Evolutionary conservation across 1,140 invertebrate species (phyloP), one percentile per base, ranked within the genome.

Genomic region (Mactra quadrangularis): DNA sequence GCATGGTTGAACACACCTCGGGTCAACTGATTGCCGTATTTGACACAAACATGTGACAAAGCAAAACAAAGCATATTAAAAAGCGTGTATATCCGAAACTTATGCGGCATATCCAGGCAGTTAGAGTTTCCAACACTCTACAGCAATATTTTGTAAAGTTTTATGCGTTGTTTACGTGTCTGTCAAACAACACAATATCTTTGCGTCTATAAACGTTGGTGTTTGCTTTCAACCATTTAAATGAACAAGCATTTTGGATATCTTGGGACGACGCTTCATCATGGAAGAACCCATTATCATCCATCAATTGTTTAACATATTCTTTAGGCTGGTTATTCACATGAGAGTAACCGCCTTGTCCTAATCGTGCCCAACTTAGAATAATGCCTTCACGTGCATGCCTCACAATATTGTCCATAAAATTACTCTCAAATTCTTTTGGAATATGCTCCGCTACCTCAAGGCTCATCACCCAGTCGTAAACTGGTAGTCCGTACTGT

Each of bases 371-470:
- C 77, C 83, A 85, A 25, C 83, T 85, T 57, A 85, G 47, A 57
- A 85, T 55, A 15, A 85, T 31, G 19, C 83, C 76, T 52, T 82
- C 53, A 7, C 31, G 52, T 0, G 77, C 70, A 57, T 85, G 83
- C 7, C 83, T 59, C 0, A 70, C 77, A 25, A 85, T 47, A 72
- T 85, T 85, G 47, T 85, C 72, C 13, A 85, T 55, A 41, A 59
- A 85, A 45, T 76, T 41, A 33, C 33, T 33, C 66, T 85, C 76
- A 72, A 41, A 76, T 27, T 68, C 11, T 29, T 7, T 1, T 47
- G 83, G 83, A 60, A 85, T 85, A 41, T 85, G 83, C 29, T 85
- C 83, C 3, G 77, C 83, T 11, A 85, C 77, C 25, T 85, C 83
- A 13, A 85, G 57, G 55, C 76, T 81, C 1, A n/a, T n/a, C n/a